Base-by-base conservation (phyloP, 1,140 invertebrate genomes). In the Meloidogyne hapla region DNA sequence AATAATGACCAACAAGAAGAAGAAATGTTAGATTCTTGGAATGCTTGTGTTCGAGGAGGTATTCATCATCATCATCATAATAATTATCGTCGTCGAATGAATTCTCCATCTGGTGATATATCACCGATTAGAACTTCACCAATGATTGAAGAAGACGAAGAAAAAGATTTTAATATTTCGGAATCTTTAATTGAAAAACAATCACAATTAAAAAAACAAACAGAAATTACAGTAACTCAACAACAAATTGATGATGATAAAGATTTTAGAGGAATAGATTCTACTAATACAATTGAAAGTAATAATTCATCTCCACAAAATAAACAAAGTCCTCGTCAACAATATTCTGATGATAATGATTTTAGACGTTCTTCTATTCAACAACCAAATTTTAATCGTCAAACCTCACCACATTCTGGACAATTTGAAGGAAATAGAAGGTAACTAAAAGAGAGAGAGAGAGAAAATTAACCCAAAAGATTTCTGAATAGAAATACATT, bases 1-100 rank as follows among this genome's bases (percentile, higher is more conserved):
- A 26, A 45, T 9, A 13, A 28, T 21, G 69, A 26, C 21, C n/a
- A 28, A 25, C 63, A 69, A 40, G 75, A 76, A 13, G 75, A 66
- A 10, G 40, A 38, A 23, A 56, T 76, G 75, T 12, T 75, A 21
- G 67, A 71, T n/a, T 76, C 75, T 38, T 76, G 75, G 75, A 66
- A 66, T 45, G 68, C 28, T 28, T n/a, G 40, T 42, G n/a, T 62
- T 38, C 70, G 28, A 38, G 70, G 12, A 73, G 70, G 65, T 33
- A 61, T 40, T 56, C 48, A n/a, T n/a, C 15, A 56, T n/a, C 48
- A n/a, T n/a, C 48, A n/a, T n/a, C 48, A 56, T n/a, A 6, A 56
- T 56, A 56, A n/a, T 56, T 56, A 3, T 56, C 48, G 48, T 56
- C 18, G 48, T n/a, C 48, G 48, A 56, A 56, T 56, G n/a, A 56